Conservation (phyloP, 2,888 invertebrate species). For the Empis livida region DNA sequence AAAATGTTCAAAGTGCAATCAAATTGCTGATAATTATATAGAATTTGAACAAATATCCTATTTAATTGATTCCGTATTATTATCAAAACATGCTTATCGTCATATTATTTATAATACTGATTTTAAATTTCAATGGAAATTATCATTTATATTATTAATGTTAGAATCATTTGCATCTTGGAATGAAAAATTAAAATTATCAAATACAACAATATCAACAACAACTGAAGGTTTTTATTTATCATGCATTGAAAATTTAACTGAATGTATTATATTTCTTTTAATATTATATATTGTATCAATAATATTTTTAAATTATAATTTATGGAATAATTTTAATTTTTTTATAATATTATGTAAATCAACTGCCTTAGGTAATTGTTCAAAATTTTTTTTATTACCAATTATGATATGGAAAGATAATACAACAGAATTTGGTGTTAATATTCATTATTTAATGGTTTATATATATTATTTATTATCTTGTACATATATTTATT, state of each 20-base stretch:
- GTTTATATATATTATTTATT: constrained; percentile 51
- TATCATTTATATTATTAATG: constrained; percentile 61
- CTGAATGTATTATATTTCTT: constrained; percentile 26
- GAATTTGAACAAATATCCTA: constrained; percentile 85
- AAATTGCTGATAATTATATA: constrained; percentile 76
- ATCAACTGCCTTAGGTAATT: constrained; percentile 46
- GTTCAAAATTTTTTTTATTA: constrained; percentile 45
- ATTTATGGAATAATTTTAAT: background rate
- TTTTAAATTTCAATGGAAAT: constrained; percentile 67
- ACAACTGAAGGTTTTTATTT: constrained; percentile 41
- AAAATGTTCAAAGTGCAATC: constrained; percentile 61
- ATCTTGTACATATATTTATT: constrained; percentile 49
- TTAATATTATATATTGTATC: background rate
- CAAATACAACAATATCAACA: constrained; percentile 24
- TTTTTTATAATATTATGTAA: constrained; percentile 37
- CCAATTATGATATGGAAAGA: constrained; percentile 50
- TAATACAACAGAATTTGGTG: constrained; percentile 31
- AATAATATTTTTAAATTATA: background rate
- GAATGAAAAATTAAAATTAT: constrained; percentile 27
- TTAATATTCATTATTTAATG: constrained; percentile 41
- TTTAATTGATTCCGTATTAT: constrained; percentile 68
- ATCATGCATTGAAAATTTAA: constrained; percentile 39
- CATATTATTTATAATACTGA: constrained; percentile 73
- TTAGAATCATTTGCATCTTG: constrained; percentile 71
- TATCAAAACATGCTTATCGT: constrained; percentile 69